Conservation (phyloP, 2,797 vertebrate genomes). For the Antennarius maculatus region DNA sequence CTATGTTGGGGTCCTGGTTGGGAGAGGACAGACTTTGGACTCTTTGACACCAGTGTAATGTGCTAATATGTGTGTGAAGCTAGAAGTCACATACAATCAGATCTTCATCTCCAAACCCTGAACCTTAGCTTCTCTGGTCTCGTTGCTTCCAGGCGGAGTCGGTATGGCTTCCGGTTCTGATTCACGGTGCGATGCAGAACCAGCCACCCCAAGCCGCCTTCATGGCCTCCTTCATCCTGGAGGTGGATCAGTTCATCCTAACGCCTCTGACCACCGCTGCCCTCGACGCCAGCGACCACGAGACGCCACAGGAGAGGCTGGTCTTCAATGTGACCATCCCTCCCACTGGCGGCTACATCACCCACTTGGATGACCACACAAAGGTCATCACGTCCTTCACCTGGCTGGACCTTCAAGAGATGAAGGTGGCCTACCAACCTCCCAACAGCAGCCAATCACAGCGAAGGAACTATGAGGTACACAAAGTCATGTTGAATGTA, state of each 20-base stretch:
- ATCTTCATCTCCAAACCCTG: too few relatives aligned
- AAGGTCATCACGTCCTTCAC: slow-evolving; percentile 77
- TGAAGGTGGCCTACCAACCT: slow-evolving; percentile 86
- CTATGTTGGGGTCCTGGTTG: too few relatives aligned
- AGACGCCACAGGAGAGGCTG: slow-evolving; percentile 72
- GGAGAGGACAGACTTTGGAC: too few relatives aligned
- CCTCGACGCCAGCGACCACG: slow-evolving; percentile 77
- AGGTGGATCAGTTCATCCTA: slow-evolving; percentile 85
- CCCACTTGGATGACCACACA: slow-evolving; percentile 77
- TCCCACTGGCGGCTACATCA: slow-evolving; percentile 70
- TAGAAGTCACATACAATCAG: too few relatives aligned
- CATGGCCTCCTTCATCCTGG: slow-evolving; percentile 80
- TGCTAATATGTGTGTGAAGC: too few relatives aligned
- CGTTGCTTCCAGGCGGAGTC: slow-evolving; percentile 71
- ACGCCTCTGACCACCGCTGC: slow-evolving; percentile 68
- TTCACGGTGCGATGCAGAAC: slow-evolving; percentile 79
- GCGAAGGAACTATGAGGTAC: slow-evolving; percentile 84
- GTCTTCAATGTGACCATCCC: slow-evolving; percentile 69
- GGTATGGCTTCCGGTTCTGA: slow-evolving; percentile 77
- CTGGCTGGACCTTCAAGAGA: slow-evolving; percentile 78
- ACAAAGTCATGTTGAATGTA: too few relatives aligned
- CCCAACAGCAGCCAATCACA: slow-evolving; percentile 74
- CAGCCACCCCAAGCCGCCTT: slow-evolving; percentile 74
- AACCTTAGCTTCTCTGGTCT: too few relatives aligned
- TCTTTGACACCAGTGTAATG: too few relatives aligned